Evolutionary conservation across 2,797 vertebrate genomes (phyloP).

Genomic region (Mormyrus proboscirostris): DNA sequence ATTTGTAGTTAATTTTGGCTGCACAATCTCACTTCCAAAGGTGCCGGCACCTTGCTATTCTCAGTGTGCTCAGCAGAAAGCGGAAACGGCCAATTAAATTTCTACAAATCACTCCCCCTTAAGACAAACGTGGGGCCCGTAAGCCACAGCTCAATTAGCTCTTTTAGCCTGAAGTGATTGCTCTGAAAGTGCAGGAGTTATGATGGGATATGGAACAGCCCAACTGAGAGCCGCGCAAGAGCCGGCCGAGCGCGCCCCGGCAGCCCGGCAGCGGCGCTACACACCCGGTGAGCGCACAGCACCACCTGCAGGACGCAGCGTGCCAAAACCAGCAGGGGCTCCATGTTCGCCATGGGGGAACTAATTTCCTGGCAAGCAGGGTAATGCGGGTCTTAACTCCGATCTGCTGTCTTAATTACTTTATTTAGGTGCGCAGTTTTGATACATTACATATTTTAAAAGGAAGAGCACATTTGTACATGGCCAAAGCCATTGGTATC

Average conservation of each 20-base stretch:
- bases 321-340: conserved; percentile 52
- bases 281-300: neutral
- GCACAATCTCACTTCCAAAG: neutral
- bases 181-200: neutral
- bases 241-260: neutral
- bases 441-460: neutral
- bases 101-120: neutral
- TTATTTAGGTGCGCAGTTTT: neutral
- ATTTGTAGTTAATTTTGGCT: conserved; percentile 8
- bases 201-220: conserved; percentile 12
- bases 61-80: neutral
- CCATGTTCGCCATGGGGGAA: neutral
- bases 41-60: conserved; percentile 1
- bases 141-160: conserved; percentile 24
- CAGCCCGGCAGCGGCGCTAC: too few relatives aligned
- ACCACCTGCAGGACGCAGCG: conserved; percentile 64
- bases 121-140: neutral
- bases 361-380: neutral
- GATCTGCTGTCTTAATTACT: conserved; percentile 31
- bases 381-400: conserved; percentile 17
- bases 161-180: conserved; percentile 6
- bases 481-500: neutral
- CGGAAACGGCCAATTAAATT: neutral
- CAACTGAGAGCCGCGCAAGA: neutral
- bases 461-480: neutral